Evolutionary conservation across 2,888 invertebrate species (phyloP), one percentile per base, ranked within the genome.

Genomic region (Caprella mutica): DNA sequence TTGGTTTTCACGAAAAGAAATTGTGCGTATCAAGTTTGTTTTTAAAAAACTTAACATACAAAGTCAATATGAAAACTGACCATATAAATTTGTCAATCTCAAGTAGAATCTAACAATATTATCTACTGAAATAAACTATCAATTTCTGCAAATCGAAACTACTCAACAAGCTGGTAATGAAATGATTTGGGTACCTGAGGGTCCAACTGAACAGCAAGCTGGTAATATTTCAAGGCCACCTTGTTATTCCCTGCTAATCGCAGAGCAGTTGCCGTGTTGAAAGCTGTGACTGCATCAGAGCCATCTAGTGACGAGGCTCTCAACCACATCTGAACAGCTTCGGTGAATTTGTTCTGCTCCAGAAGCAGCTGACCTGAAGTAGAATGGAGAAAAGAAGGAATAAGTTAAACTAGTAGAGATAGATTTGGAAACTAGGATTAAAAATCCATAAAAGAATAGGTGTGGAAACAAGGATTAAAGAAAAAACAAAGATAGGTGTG

Each of bases 231-330:
- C 65, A 75, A 76, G 12, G 76, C 75, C 46, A 71, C 71, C 6
- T 68, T 62, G 59, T 73, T 71, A 46, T 70, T 68, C 3, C 71
- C 70, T 17, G 71, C 69, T 67, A 74, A 72, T 58, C 74, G 69
- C 51, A 74, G 68, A 8, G 72, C 70, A 59, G 74, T 75, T 48
- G 76, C 76, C n/a, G 74, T 71, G 67, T 73, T 74, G 65, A 75
- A 75, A 27, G 73, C 66, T 30, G 74, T 69, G 55, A 75, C 75
- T 69, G 74, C 75, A 65, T 75, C 74, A 19, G 71, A 65, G 0
- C 72, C 70, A 14, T 69, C 67, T 27, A 70, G 65, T 24, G 67
- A 61, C 1, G 72, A 68, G 1, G 72, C 72, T 44, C 66, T 65
- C 42, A 69, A 59, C 60, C 72, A 75, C 42, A 71, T 67, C 19